These are phyloP conservation scores for Crotalus tigris DNA, from an alignment of 2,113 vertebrate genomes.

Conservation along the genomic window DNA sequence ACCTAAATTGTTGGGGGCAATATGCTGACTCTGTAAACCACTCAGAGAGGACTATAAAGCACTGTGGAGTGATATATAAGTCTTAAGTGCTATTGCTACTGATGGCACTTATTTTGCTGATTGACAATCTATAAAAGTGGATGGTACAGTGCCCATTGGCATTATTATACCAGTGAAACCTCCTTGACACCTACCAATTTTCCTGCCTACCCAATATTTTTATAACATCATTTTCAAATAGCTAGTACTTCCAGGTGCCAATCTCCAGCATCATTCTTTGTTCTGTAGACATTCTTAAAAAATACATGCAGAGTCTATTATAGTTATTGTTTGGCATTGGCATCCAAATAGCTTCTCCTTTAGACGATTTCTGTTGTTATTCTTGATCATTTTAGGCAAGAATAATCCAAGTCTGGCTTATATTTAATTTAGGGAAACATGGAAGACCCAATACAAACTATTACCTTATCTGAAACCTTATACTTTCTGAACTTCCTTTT, in stretches of 20 bases:
- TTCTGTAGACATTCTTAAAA: neutral
- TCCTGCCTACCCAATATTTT: neutral
- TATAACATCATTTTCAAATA: neutral
- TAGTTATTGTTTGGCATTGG: neutral
- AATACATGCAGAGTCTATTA: neutral
- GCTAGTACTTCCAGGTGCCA: neutral
- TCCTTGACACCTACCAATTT: neutral
- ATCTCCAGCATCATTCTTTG: neutral
- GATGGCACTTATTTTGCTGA: neutral
- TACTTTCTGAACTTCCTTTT: neutral
- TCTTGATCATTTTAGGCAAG: neutral
- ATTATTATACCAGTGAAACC: neutral
- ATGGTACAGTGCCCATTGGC: neutral
- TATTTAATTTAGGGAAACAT: neutral
- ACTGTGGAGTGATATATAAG: neutral
- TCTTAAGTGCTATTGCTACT: neutral
- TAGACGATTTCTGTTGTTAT: neutral
- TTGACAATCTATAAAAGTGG: neutral
- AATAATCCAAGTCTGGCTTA: neutral
- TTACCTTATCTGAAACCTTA: neutral
- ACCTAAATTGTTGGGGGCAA: neutral
- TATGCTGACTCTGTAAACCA: neutral
- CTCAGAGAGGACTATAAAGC: neutral
- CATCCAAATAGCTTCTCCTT: neutral
- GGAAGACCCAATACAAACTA: neutral